Percentiles rank a stretch among this genome's conserved stretches.
These are phyloP conservation scores for Aethina tumida DNA, from an alignment of 1,140 invertebrate species.

Conservation along the genomic window DNA sequence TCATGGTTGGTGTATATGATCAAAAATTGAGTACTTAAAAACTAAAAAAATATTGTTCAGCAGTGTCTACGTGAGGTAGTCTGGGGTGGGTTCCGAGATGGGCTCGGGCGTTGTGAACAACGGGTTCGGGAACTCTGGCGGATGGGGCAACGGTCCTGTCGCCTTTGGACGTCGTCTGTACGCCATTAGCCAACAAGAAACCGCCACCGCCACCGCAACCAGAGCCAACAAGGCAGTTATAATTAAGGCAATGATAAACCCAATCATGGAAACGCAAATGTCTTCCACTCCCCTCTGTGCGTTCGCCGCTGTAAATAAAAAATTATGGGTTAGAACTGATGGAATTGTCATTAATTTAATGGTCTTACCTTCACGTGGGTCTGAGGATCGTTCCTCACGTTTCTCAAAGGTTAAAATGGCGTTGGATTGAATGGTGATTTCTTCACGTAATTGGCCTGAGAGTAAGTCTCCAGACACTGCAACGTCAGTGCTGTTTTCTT, in stretches of 20 bases:
- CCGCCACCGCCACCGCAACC: constrained; percentile 86
- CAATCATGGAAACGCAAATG: constrained; percentile 87
- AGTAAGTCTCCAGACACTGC: constrained; percentile 47
- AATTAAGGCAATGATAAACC: constrained; percentile 83
- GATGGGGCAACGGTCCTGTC: constrained; percentile 82
- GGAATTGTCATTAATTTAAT: constrained; percentile 3
- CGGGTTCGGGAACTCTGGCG: constrained; percentile 89
- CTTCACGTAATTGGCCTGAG: constrained; percentile 78
- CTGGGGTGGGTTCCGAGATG: constrained; percentile 65
- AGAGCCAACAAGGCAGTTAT: constrained; percentile 84
- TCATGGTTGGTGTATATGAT: constrained; percentile 6
- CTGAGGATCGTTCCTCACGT: constrained; percentile 56
- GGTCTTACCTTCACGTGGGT: constrained; percentile 58
- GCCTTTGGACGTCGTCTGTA: constrained; percentile 77
- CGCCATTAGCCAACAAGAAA: constrained; percentile 91
- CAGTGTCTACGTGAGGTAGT: constrained; percentile 53
- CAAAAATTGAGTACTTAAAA: constrained; percentile 13
- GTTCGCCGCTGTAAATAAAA: constrained; percentile 45
- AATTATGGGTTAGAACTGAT: constrained; percentile 9
- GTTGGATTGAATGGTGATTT: constrained; percentile 87
- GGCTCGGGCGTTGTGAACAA: constrained; percentile 79
- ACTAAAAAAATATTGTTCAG: constrained; percentile 18
- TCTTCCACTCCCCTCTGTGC: constrained; percentile 65
- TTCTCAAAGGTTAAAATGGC: constrained; percentile 82
- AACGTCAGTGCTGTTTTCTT: constrained; percentile 46